Conservation (phyloP, 1,140 invertebrate species). For the Leptinotarsa defecta region DNA sequence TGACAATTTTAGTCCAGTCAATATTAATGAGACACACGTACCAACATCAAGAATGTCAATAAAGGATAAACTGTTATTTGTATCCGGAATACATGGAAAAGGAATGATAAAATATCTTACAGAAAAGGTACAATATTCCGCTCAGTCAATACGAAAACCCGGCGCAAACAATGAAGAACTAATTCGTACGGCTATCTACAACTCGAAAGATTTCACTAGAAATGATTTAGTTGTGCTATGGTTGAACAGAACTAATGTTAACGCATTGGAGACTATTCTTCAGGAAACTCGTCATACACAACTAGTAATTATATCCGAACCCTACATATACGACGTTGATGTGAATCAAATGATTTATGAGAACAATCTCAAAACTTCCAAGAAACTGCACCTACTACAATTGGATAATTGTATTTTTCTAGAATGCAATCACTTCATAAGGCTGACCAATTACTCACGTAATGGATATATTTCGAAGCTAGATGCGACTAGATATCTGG, state of each 20-base stretch:
- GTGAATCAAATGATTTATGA: conserved; percentile 1
- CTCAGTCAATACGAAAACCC: not conserved
- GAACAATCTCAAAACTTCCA: not conserved
- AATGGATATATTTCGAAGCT: not conserved
- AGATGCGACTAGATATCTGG: not conserved
- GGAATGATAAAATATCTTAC: not conserved
- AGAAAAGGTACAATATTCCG: not conserved
- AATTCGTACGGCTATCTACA: conserved; percentile 1
- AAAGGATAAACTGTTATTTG: not conserved
- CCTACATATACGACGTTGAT: not conserved
- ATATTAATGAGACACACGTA: too few relatives aligned
- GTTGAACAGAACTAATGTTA: conserved; percentile 5
- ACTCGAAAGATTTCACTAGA: conserved; percentile 7
- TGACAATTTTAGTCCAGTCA: too few relatives aligned
- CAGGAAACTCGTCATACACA: conserved; percentile 4
- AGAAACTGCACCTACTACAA: not conserved
- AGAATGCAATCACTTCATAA: conserved; percentile 1
- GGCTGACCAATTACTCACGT: not conserved
- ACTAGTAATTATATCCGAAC: conserved; percentile 7
- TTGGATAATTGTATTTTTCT: not conserved
- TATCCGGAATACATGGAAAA: conserved; percentile 6
- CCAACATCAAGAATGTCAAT: not conserved
- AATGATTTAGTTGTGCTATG: conserved; percentile 7
- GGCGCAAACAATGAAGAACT: conserved; percentile 9
- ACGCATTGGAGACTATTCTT: not conserved